Evolutionary conservation across 64 coral and sea anemone species (phyloP), one percentile per base, ranked within the genome.

Genomic region (Catalaphyllia jardinei): DNA sequence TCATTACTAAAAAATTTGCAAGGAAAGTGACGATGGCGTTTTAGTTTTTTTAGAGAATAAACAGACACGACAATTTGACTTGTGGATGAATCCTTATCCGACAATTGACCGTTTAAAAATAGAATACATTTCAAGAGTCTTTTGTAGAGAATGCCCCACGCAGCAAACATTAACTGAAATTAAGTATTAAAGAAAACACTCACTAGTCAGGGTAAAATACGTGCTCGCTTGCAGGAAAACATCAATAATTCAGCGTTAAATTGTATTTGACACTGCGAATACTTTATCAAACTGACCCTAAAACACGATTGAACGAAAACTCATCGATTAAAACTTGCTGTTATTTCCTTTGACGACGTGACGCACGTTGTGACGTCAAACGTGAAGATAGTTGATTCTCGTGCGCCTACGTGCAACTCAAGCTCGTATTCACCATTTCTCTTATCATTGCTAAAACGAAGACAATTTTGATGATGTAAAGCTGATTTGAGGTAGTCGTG

Each of bases 351-450:
- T 71, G 19, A 33, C 30, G 5, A 19, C 38, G n/a, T 83, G 60
- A 85, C 81, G 81, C 60, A 51, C 8, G 42, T 10, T 42, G 2
- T 85, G 81, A 85, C 62, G 62, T 85, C 81, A 85, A 46, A 18
- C 19, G 31, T 24, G 1, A 25, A 71, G 0, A 27, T 71, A n/a
- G 20, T n/a, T 69, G 22, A 69, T 69, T 69, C 22, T n/a, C 22
- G 2, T 69, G 22, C 10, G 10, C 22, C 65, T 69, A 69, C 22
- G 7, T n/a, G 65, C n/a, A 69, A 69, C 20, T 5, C 0, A 8
- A 69, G 10, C n/a, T n/a, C n/a, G 65, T 69, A 69, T 69, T 69
- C 7, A 69, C 22, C 7, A 0, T 57, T 22, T 69, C 10, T n/a
- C n/a, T 69, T 69, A 28, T 69, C 24, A 13, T 14, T 14, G 54